phyloP scores from a whole-genome alignment of 2,888 invertebrate species.

The Aricia artaxerxes region DNA sequence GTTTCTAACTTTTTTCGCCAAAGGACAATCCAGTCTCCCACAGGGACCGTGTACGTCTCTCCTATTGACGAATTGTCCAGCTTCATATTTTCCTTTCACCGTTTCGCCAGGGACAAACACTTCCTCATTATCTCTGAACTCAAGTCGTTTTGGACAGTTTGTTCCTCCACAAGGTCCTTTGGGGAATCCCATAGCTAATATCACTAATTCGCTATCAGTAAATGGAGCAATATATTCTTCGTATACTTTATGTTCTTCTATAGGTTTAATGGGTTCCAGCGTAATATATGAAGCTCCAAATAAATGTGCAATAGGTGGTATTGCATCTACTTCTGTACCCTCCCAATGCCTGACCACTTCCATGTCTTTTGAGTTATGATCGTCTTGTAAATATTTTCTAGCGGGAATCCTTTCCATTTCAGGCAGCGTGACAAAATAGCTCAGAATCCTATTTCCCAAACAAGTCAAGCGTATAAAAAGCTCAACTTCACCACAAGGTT shows the following conservation, averaged over 20 bases:
- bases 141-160: conserved; percentile 71
- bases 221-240: conserved; percentile 71
- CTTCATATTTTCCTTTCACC: conserved; percentile 66
- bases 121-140: conserved; percentile 70
- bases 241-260: conserved; percentile 54
- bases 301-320: conserved; percentile 69
- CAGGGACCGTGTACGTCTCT: conserved; percentile 74
- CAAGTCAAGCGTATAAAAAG: conserved; percentile 65
- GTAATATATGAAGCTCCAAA: conserved; percentile 71
- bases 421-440: conserved; percentile 65
- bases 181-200: conserved; percentile 75
- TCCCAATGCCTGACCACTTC: conserved; percentile 75
- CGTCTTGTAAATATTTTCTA: conserved; percentile 67
- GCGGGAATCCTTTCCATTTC: conserved; percentile 75
- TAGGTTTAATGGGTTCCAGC: conserved; percentile 61
- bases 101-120: conserved; percentile 69
- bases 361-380: conserved; percentile 66
- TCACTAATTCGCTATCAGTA: conserved; percentile 64
- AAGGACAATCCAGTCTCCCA: conserved; percentile 70
- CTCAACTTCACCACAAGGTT: conserved; percentile 68
- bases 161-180: conserved; percentile 77
- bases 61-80: conserved; percentile 71
- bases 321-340: conserved; percentile 64
- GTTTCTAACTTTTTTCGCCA: conserved; percentile 66
- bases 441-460: conserved; percentile 65